Conservation (phyloP, 2,888 invertebrate species). For the Vanessa cardui region DNA sequence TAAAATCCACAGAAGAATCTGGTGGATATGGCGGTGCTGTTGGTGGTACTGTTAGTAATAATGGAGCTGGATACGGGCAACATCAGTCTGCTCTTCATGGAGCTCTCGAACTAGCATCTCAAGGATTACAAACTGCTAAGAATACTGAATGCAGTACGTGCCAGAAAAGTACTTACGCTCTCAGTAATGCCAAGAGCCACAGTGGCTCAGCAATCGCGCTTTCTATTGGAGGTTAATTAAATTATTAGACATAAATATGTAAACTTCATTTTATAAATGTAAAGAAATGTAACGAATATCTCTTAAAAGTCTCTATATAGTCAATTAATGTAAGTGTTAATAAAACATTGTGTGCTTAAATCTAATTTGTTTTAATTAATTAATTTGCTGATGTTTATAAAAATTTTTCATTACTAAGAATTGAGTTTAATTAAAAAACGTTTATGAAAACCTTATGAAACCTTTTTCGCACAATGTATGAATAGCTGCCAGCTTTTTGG, state of each 20-base stretch:
- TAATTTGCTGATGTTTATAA: too few relatives aligned
- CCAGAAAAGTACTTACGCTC: slow-evolving; percentile 64
- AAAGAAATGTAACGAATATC: neutral
- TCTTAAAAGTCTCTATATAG: too few relatives aligned
- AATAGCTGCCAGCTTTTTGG: too few relatives aligned
- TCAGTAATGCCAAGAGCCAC: slow-evolving; percentile 73
- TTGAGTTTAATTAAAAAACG: too few relatives aligned
- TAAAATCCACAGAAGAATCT: neutral
- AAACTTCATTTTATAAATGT: neutral
- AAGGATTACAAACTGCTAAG: slow-evolving; percentile 57
- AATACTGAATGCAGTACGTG: slow-evolving; percentile 62
- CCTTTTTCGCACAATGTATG: too few relatives aligned
- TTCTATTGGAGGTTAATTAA: slow-evolving; percentile 64
- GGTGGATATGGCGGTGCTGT: neutral
- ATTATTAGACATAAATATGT: slow-evolving; percentile 8
- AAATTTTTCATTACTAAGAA: too few relatives aligned
- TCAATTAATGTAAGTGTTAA: too few relatives aligned
- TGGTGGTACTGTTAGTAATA: neutral
- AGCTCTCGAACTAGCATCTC: slow-evolving; percentile 62
- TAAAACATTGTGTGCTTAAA: too few relatives aligned
- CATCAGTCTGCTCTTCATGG: slow-evolving; percentile 53
- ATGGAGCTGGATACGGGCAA: slow-evolving; percentile 34
- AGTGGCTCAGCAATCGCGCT: slow-evolving; percentile 69
- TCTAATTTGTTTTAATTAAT: too few relatives aligned
- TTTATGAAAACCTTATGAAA: too few relatives aligned